Evolutionary conservation across 2,888 invertebrate genomes (phyloP), one percentile per base, ranked within the genome.

Genomic region (Xylota segnis): DNA sequence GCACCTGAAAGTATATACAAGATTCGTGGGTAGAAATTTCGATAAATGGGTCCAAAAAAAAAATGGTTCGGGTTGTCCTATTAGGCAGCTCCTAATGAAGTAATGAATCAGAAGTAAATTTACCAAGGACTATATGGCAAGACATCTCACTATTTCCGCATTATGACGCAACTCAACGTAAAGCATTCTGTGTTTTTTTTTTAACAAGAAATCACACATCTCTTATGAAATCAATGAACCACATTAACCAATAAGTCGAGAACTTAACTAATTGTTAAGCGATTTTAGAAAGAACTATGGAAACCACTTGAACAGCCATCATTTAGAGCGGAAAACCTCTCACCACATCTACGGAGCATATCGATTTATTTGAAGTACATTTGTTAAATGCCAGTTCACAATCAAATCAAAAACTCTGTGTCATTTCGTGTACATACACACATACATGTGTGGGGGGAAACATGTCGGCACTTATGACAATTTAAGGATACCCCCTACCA

Each of bases 381-480:
- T 52, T 59, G 37, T 50, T 37, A 12, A 47, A 59, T 47, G 59
- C 14, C 59, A 37, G 27, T 52, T 50, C 52, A 40, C 40, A 61
- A 61, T 72, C 61, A 43, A 29, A 61, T 40, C 23, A 71, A 23
- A 40, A 14, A 37, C 18, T 6, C 43, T 32, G 16, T 43, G 56
- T 18, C 52, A 72, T 14, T 37, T 70, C 50, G 12, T 27, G 23
- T 52, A 9, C n/a, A n/a, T n/a, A n/a, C n/a, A n/a, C n/a, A n/a
- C n/a, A n/a, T n/a, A n/a, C 54, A 52, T 18, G 43, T 52, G 29
- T 70, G 23, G 54, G 63, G 4, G 29, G 14, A 40, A 63, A 54
- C 50, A 65, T 65, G 74, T 65, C 74, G 54, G 54, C 54, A 74
- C 43, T 74, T 65, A 74, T 74, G 74, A 65, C 63, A 74, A 74